These are phyloP conservation scores for Charanyca ferruginea DNA, from an alignment of 2,888 invertebrate species.

Conservation along the genomic window DNA sequence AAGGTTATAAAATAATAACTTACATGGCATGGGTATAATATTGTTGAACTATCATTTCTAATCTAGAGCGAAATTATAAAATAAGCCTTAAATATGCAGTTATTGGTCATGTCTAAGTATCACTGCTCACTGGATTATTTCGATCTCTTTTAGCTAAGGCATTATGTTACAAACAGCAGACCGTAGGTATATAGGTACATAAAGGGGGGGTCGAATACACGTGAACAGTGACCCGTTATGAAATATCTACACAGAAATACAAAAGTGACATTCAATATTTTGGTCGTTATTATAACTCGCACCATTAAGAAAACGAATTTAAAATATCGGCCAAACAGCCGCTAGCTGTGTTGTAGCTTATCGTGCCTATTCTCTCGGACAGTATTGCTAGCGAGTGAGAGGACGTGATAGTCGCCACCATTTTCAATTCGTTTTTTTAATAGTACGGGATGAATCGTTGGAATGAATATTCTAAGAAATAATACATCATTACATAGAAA, in stretches of 20 bases:
- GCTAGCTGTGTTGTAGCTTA: background rate
- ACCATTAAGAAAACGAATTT: background rate
- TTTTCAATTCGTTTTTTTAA: background rate
- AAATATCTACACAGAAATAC: slow-evolving; percentile 55
- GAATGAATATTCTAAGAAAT: slow-evolving; percentile 40
- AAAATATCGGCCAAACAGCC: background rate
- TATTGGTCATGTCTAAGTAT: slow-evolving; percentile 53
- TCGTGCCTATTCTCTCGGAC: background rate
- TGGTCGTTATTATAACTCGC: slow-evolving; percentile 59
- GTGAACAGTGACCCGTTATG: slow-evolving; percentile 52
- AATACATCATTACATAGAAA: slow-evolving; percentile 46
- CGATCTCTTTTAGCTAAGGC: slow-evolving; percentile 14
- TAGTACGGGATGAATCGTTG: slow-evolving; percentile 20
- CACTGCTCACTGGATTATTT: slow-evolving; percentile 46
- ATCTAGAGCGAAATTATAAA: slow-evolving; percentile 38
- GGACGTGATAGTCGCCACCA: background rate
- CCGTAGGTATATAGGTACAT: background rate
- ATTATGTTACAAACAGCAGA: slow-evolving; percentile 4
- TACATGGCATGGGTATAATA: slow-evolving; percentile 45
- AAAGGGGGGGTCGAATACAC: background rate
- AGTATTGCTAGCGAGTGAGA: background rate
- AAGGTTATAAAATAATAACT: slow-evolving; percentile 42
- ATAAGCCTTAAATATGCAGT: slow-evolving; percentile 41
- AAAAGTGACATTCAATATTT: slow-evolving; percentile 63
- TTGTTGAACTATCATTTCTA: slow-evolving; percentile 37